Base-by-base conservation (phyloP, 1,140 invertebrate genomes). In the Nautilus pompilius region DNA sequence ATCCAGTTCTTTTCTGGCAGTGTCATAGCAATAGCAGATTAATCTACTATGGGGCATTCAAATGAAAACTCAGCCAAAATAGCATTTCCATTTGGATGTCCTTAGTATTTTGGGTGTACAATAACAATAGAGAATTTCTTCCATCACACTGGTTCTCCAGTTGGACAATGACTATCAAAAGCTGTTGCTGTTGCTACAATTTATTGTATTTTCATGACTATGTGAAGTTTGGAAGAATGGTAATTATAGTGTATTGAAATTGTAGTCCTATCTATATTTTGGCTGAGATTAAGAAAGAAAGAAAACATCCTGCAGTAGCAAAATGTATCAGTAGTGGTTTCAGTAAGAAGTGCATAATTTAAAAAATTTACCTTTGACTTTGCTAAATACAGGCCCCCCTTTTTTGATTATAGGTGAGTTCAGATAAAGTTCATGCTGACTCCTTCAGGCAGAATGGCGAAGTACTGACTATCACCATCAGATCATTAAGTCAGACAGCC, bases 401-500 rank as follows among this genome's bases (percentile, higher is more conserved):
- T 28, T 58, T 33, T 36, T 63, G 36, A 26, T 71, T 72, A 3
- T 59, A 81, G 79, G 63, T 82, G 24, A 75, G 65, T 28, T 77
- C 79, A 33, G 75, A 78, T 28, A 70, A 64, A 30, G 56, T 62
- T 13, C 79, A 80, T 56, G 55, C 68, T 48, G 75, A 78, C 2
- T 67, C 63, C 20, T 72, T 81, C 71, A 76, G 70, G 57, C 67
- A 68, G 20, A 65, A 78, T 65, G 80, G 79, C 30, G 67, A 72
- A 17, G 60, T 62, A 8, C 60, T 81, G 33, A 70, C 72, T 29
- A 65, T 70, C 20, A 78, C 77, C 2, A 77, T 82, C 20, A 72
- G 68, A 60, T 71, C 72, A 51, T 62, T 82, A 17, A 74, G 73
- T 1, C 71, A 81, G 56, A 77, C 76, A 46, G 80, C 78, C 45